Conservation (phyloP, 2,888 invertebrate genomes). For the Lysandra coridon region DNA sequence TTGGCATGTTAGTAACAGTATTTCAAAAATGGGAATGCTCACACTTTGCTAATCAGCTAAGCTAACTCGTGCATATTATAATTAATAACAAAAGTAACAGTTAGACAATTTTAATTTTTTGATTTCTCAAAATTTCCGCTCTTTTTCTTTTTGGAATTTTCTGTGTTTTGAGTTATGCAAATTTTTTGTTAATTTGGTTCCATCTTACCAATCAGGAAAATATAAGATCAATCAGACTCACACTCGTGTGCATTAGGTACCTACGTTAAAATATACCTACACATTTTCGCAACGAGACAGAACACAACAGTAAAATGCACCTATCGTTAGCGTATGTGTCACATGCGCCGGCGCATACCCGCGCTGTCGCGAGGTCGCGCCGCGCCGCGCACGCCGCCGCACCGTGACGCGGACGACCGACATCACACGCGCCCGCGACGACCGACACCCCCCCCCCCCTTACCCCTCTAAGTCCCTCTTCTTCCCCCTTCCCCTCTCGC, state of each 20-base stretch:
- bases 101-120: no score
- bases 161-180: no score
- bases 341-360: slow-evolving; percentile 38
- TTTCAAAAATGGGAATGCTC: not conserved
- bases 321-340: slow-evolving; percentile 35
- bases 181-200: no score
- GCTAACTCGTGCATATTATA: no score
- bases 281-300: no score
- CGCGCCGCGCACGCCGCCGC: slow-evolving; percentile 38
- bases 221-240: not conserved
- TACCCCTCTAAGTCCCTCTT: no score
- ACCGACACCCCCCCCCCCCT: not conserved
- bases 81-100: no score
- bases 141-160: no score
- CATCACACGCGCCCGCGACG: not conserved
- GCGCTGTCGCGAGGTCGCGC: slow-evolving; percentile 50
- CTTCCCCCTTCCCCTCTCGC: not conserved
- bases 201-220: no score
- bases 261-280: no score
- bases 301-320: not conserved
- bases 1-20: not conserved
- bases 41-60: no score
- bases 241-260: not conserved
- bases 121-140: no score
- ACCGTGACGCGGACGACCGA: not conserved